phyloP scores from a whole-genome alignment of 1,140 invertebrate genomes.

The Globodera rostochiensis region DNA sequence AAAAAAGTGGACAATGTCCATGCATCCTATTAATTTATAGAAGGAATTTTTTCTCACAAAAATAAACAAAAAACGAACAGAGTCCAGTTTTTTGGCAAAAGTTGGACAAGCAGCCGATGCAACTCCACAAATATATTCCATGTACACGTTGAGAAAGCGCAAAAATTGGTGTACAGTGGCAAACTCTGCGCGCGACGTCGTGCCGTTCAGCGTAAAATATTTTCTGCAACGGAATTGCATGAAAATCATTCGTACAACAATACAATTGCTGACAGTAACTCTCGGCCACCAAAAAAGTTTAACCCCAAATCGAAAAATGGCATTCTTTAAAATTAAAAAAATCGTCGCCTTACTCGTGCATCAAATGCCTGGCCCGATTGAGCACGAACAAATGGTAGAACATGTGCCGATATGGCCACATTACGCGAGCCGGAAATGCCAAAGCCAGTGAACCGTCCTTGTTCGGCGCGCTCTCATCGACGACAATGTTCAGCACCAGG shows the following conservation, averaged over 20 bases:
- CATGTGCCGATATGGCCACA: constrained; percentile 32
- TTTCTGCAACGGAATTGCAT: constrained; percentile 8
- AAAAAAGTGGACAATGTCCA: too few relatives aligned
- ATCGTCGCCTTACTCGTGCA: neutral
- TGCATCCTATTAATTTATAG: too few relatives aligned
- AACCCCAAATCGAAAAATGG: neutral
- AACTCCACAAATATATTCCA: constrained; percentile 18
- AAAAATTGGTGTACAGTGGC: constrained; percentile 26
- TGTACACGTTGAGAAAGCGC: constrained; percentile 23
- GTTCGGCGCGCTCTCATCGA: constrained; percentile 25
- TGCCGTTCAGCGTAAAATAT: neutral
- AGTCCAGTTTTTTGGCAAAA: constrained; percentile 14
- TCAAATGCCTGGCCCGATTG: constrained; percentile 30
- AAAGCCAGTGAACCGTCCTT: constrained; percentile 24
- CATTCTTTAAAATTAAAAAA: constrained; percentile 13
- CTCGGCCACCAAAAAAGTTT: neutral
- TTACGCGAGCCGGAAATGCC: constrained; percentile 32
- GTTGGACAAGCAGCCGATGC: neutral
- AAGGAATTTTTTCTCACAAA: neutral
- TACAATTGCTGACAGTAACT: too few relatives aligned
- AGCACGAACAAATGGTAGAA: constrained; percentile 34
- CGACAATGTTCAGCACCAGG: constrained; percentile 19
- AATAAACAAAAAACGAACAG: neutral
- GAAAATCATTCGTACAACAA: too few relatives aligned
- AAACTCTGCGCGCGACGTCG: constrained; percentile 13